Percentiles rank a stretch among this genome's conserved stretches.
Evolutionary conservation across 2,113 vertebrate species (phyloP).

Genomic region (Menura novaehollandiae): DNA sequence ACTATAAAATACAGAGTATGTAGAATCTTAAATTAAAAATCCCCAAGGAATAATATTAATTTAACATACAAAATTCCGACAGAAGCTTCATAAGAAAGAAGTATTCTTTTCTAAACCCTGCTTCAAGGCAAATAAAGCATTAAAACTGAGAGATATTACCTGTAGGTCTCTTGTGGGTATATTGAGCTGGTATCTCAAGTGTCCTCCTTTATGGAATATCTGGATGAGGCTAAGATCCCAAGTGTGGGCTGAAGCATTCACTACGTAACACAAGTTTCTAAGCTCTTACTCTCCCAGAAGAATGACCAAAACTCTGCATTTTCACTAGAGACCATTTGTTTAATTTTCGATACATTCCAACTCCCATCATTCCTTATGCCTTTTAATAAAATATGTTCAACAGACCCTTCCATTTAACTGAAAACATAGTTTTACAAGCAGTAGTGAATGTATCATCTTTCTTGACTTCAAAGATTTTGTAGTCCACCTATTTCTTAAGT

Average conservation of each 20-base stretch:
- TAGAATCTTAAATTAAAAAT: conserved; percentile 28
- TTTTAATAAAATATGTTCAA: not conserved
- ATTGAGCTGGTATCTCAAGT: not conserved
- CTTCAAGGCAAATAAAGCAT: not conserved
- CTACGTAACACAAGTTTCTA: not conserved
- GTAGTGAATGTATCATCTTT: not conserved
- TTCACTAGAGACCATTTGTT: not conserved
- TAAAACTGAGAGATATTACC: not conserved
- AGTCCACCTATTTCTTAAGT: not conserved
- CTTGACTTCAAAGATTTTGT: not conserved
- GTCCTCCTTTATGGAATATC: not conserved
- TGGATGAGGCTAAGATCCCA: not conserved
- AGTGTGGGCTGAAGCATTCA: not conserved
- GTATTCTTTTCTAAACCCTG: not conserved
- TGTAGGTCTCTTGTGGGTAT: not conserved
- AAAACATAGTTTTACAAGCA: not conserved
- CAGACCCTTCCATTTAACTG: not conserved
- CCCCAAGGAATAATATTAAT: not conserved
- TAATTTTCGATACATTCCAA: not conserved
- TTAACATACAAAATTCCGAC: not conserved
- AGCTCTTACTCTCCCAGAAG: not conserved
- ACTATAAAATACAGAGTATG: not conserved
- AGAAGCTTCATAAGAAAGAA: not conserved
- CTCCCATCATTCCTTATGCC: not conserved
- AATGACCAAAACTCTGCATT: not conserved